Percentiles rank a stretch among this genome's conserved stretches.
These are phyloP conservation scores for Talpa occidentalis DNA, from an alignment of 2,113 vertebrate genomes.

Conservation along the genomic window DNA sequence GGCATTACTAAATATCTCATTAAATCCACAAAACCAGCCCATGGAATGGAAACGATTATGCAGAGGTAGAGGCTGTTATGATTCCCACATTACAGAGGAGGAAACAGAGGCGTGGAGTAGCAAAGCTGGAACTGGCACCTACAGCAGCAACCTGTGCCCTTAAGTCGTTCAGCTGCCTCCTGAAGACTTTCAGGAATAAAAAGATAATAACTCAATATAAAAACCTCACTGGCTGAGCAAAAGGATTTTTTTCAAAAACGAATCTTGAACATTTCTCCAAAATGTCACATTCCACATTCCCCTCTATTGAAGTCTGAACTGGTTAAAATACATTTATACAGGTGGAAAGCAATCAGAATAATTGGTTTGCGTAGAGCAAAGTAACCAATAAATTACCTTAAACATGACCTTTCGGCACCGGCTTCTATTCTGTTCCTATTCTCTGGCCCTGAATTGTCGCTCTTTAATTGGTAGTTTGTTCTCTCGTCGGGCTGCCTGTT, in stretches of 20 bases:
- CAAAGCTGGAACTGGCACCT: neutral
- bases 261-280: constrained; percentile 36
- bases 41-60: neutral
- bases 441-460: constrained; percentile 41
- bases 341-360: constrained; percentile 56
- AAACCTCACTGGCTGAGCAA: neutral
- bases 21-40: neutral
- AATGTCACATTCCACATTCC: constrained; percentile 36
- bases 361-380: constrained; percentile 54
- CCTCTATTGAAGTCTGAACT: neutral
- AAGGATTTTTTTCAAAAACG: neutral
- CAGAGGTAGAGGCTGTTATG: neutral
- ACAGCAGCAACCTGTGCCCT: neutral
- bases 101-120: neutral
- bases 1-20: neutral
- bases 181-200: neutral
- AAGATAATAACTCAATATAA: neutral
- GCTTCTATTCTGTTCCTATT: constrained; percentile 34
- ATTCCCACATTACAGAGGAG: neutral
- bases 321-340: constrained; percentile 30
- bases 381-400: constrained; percentile 71
- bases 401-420: constrained; percentile 56
- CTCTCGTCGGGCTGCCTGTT: constrained; percentile 43
- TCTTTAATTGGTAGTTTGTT: constrained; percentile 76
- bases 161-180: neutral